phyloP scores from a whole-genome alignment of 2,113 vertebrate genomes.

The Otolemur garnettii region DNA sequence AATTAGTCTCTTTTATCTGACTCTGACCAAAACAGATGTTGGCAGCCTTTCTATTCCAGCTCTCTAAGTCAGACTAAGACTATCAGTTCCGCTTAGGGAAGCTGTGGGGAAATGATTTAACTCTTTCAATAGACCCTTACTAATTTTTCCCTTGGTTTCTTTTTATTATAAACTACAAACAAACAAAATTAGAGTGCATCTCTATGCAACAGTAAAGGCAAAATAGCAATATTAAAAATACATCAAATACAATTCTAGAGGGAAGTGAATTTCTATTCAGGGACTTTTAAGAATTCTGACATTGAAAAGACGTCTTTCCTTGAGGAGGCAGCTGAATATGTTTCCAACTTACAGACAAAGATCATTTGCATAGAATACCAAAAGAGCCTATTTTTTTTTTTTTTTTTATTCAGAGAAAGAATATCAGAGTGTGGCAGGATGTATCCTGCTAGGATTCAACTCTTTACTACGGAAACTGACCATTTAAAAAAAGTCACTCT shows the following conservation, averaged over 20 bases:
- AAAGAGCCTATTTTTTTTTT: slow-evolving; percentile 3
- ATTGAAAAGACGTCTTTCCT: slow-evolving; percentile 63
- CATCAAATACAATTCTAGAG: slow-evolving; percentile 63
- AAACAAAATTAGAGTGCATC: slow-evolving; percentile 61
- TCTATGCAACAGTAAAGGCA: slow-evolving; percentile 67
- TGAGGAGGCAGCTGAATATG: slow-evolving; percentile 60
- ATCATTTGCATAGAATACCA: slow-evolving; percentile 79
- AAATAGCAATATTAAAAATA: slow-evolving; percentile 81
- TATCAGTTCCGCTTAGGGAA: slow-evolving; percentile 89
- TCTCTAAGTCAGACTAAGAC: slow-evolving; percentile 89
- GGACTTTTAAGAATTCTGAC: slow-evolving; percentile 50
- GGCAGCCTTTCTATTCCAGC: slow-evolving; percentile 89
- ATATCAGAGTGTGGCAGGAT: slow-evolving; percentile 12
- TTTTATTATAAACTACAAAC: slow-evolving; percentile 75
- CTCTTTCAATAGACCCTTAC: slow-evolving; percentile 82
- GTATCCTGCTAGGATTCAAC: neutral
- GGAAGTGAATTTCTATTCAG: slow-evolving; percentile 71
- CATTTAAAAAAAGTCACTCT: slow-evolving; percentile 44
- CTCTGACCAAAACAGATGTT: slow-evolving; percentile 91
- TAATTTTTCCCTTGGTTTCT: slow-evolving; percentile 55
- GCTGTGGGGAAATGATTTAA: slow-evolving; percentile 86
- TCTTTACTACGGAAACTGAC: slow-evolving; percentile 54
- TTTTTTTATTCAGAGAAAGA: slow-evolving; percentile 45
- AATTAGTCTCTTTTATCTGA: slow-evolving; percentile 91
- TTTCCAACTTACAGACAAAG: slow-evolving; percentile 73